Percentiles rank a stretch among this genome's conserved stretches.
These are phyloP conservation scores for Amniataba percoides DNA, from an alignment of 2,797 vertebrate species.

Conservation along the genomic window DNA sequence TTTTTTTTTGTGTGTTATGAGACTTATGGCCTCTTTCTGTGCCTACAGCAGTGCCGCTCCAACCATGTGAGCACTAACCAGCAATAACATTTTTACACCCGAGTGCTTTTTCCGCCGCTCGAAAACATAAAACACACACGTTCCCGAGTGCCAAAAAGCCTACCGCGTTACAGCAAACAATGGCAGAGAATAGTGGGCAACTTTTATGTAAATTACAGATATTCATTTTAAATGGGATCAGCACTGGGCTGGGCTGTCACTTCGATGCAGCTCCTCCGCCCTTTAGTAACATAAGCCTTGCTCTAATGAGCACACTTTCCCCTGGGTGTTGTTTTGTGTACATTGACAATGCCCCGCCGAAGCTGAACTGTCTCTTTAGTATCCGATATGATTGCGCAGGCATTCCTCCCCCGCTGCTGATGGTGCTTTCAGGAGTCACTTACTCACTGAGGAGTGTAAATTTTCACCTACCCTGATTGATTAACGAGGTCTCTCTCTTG, in stretches of 20 bases:
- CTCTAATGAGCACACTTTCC: conserved; percentile 34
- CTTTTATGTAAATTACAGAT: conserved; percentile 47
- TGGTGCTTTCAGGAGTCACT: conserved; percentile 25
- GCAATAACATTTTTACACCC: conserved; percentile 34
- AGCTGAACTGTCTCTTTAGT: conserved; percentile 23
- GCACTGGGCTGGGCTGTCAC: conserved; percentile 17
- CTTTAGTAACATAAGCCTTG: conserved; percentile 46
- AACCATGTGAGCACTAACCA: conserved; percentile 18
- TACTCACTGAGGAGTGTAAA: conserved; percentile 16
- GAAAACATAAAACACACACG: conserved; percentile 27
- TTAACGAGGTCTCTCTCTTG: no score
- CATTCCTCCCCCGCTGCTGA: conserved; percentile 23
- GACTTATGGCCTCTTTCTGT: not conserved
- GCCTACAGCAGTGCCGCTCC: not conserved
- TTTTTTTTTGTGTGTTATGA: not conserved
- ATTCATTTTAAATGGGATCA: conserved; percentile 63
- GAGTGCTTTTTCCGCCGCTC: conserved; percentile 7
- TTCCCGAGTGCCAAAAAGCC: not conserved
- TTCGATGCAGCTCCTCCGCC: conserved; percentile 32
- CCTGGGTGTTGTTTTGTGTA: conserved; percentile 51
- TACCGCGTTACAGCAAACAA: conserved; percentile 1
- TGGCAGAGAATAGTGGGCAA: conserved; percentile 4
- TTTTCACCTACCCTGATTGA: not conserved
- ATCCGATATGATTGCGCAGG: conserved; percentile 16
- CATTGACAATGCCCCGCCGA: conserved; percentile 21